Base-by-base conservation (phyloP, 2,113 vertebrate species). In the Grus americana region DNA sequence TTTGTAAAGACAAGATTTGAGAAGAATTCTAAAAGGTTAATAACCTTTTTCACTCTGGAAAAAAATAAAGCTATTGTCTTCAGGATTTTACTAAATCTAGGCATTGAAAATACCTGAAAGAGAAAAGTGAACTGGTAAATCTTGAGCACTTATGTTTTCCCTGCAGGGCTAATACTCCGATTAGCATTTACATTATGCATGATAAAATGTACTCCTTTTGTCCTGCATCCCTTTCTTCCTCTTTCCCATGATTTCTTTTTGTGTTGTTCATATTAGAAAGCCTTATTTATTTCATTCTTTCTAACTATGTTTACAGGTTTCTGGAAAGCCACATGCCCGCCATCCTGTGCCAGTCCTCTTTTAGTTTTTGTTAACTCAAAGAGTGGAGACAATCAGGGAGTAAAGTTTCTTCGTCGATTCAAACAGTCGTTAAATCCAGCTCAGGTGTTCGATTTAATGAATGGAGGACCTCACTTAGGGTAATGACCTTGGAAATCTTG, bases 351-450 rank as follows among this genome's bases (percentile, higher is more conserved):
- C 97, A 99, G 99, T 93, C 99, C 99, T 68, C 99, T 99, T 30
- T 98, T 99, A 96, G 99, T 99, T 96, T 99, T 99, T 88, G 99
- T 99, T 93, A 99, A 99, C 97, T 99, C 99, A 66, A 99, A 99
- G 98, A 99, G 99, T 70, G 99, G 99, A 73, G 99, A 99, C 98
- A 99, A 99, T 98, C 99, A 99, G 98, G 99, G 99, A 89, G 99
- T 99, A 62, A 99, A 99, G 88, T 99, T 99, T 96, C 99, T 99
- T 52, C 99, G 99, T 26, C 98, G 99, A 79, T 99, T 99, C 98
- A 99, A 99, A 95, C 99, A 99, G 98, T 98, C 99, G 54, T 98
- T 99, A 85, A 99, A 99, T 97, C 99, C 99, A 16, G 99, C 99
- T 95, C 99, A 99, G 97, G 99, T 99, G 95, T 99, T 99, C 90